Percentiles rank a stretch among this genome's conserved stretches.
Evolutionary conservation across 2,113 vertebrate species (phyloP).

Genomic region (Chionis minor): DNA sequence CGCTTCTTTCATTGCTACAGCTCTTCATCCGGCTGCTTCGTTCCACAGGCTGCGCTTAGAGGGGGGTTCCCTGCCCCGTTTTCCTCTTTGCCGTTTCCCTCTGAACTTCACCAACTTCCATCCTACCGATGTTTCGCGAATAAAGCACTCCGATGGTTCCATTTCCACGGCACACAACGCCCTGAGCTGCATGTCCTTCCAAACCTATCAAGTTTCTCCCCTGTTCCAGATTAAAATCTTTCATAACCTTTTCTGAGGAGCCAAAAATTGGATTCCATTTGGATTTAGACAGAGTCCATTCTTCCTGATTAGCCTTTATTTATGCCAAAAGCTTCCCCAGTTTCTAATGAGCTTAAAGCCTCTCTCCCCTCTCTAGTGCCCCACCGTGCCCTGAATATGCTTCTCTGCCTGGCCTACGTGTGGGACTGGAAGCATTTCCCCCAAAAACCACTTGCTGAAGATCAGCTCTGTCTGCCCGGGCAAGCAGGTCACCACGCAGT

Average conservation of each 20-base stretch:
- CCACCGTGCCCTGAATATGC: not conserved
- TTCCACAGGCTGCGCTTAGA: accelerated
- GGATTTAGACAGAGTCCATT: not conserved
- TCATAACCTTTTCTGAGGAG: not conserved
- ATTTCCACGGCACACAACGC: not conserved
- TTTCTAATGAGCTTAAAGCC: not conserved
- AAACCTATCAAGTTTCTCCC: not conserved
- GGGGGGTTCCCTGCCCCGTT: not conserved
- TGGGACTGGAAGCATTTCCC: not conserved
- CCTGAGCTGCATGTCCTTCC: not conserved
- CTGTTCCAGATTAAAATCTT: not conserved
- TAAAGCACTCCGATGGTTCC: not conserved
- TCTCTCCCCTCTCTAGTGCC: not conserved
- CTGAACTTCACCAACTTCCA: not conserved
- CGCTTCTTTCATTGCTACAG: not conserved
- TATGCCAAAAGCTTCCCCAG: not conserved
- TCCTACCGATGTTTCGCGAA: not conserved
- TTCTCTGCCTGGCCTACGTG: not conserved
- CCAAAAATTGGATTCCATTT: not conserved
- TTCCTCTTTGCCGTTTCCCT: not conserved
- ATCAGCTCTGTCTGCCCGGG: not conserved
- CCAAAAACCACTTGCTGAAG: not conserved
- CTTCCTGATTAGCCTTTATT: not conserved
- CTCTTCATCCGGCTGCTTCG: not conserved
- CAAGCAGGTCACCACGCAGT: not conserved